A percentile compares a stretch with the other conserved stretches of the same genome.
Evolutionary conservation across 2,888 invertebrate genomes (phyloP).

Genomic region (Amiota minor): DNA sequence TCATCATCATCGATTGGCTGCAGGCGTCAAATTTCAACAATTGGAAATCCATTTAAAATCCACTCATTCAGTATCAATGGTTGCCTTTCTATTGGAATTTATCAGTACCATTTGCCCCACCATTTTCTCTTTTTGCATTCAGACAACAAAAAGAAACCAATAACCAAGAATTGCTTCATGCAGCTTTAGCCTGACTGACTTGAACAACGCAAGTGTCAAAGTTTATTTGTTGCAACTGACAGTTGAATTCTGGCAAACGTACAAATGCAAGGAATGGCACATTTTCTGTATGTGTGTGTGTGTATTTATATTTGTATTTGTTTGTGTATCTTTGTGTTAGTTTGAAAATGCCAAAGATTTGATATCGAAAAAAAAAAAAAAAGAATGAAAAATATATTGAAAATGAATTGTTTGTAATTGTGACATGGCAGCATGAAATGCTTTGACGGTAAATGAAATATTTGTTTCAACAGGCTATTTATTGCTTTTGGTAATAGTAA

Average conservation of each 20-base stretch:
- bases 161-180: slow-evolving; percentile 6
- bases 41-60: slow-evolving; percentile 15
- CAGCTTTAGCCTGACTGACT: not conserved
- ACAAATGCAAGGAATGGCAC: slow-evolving; percentile 2
- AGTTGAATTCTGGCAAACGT: not conserved
- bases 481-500: no score
- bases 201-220: slow-evolving; percentile 7
- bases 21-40: slow-evolving; percentile 15
- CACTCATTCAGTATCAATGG: slow-evolving; percentile 28
- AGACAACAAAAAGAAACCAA: slow-evolving; percentile 7
- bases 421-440: slow-evolving; percentile 15
- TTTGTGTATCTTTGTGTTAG: not conserved
- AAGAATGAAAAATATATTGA: not conserved
- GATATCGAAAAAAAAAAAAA: not conserved
- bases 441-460: slow-evolving; percentile 4
- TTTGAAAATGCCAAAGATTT: not conserved
- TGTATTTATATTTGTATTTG: no score
- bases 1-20: not conserved
- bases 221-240: slow-evolving; percentile 17
- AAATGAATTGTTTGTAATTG: slow-evolving; percentile 8
- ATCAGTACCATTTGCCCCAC: not conserved
- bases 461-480: not conserved
- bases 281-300: no score
- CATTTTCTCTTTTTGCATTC: not conserved
- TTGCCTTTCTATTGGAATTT: slow-evolving; percentile 22